phyloP scores from a whole-genome alignment of 2,888 invertebrate genomes.

The Eurytoma adleriae region DNA sequence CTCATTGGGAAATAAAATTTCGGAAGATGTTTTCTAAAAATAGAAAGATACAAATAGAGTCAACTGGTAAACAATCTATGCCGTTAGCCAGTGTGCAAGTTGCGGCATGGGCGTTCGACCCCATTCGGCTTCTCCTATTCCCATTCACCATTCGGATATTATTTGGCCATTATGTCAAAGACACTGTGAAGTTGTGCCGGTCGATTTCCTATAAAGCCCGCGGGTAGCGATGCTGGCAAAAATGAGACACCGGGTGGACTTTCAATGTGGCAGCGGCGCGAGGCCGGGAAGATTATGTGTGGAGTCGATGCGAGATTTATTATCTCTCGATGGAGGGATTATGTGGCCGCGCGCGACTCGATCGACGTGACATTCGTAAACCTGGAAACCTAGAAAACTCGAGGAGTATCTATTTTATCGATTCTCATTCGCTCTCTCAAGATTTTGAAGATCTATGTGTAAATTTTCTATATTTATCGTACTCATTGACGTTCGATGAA shows the following conservation, averaged over 20 bases:
- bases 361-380: constrained; percentile 17
- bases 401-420: neutral
- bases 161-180: constrained; percentile 65
- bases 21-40: no score
- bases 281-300: constrained; percentile 45
- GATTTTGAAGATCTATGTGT: no score
- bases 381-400: constrained; percentile 55
- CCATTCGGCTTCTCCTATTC: constrained; percentile 59
- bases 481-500: no score
- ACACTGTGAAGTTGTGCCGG: constrained; percentile 52
- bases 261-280: constrained; percentile 37
- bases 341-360: neutral
- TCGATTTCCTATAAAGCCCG: constrained; percentile 24
- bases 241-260: constrained; percentile 20
- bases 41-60: no score
- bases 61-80: no score
- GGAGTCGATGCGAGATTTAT: constrained; percentile 46
- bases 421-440: neutral
- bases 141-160: constrained; percentile 50
- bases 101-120: constrained; percentile 50
- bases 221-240: constrained; percentile 36
- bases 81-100: constrained; percentile 16
- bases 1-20: no score
- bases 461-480: no score
- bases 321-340: constrained; percentile 35